A percentile compares a stretch with the other conserved stretches of the same genome.
These are phyloP conservation scores for Mylabris sibirica DNA, from an alignment of 2,888 invertebrate genomes.

Conservation along the genomic window DNA sequence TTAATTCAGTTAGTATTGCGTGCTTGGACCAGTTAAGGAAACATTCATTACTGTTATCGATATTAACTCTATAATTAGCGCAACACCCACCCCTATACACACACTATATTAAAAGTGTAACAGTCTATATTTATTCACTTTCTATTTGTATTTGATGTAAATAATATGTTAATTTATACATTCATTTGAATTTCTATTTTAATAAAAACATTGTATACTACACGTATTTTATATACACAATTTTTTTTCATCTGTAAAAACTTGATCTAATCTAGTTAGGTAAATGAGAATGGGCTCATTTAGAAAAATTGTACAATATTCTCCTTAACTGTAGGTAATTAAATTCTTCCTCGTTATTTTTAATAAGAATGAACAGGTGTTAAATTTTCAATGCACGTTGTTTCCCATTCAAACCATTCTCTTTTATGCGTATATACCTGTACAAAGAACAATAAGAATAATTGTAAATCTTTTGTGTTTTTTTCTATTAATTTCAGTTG, in stretches of 20 bases:
- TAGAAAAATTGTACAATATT: not conserved
- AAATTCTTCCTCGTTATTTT: not conserved
- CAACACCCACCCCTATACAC: no score
- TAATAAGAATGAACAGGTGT: slow-evolving; percentile 8
- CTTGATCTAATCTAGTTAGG: not conserved
- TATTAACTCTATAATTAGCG: slow-evolving; percentile 36
- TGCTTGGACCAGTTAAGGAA: slow-evolving; percentile 37
- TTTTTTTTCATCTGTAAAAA: not conserved
- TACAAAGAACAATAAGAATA: not conserved
- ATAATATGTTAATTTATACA: slow-evolving; percentile 4
- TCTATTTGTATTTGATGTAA: not conserved
- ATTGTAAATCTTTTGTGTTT: slow-evolving; percentile 10
- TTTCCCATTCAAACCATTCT: not conserved
- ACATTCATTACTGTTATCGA: slow-evolving; percentile 39
- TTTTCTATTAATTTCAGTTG: slow-evolving; percentile 22
- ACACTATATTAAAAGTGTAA: not conserved
- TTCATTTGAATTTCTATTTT: not conserved
- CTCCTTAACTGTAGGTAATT: not conserved
- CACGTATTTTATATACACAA: not conserved
- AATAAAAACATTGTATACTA: not conserved
- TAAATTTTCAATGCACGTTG: not conserved
- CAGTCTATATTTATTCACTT: not conserved
- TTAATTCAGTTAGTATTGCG: slow-evolving; percentile 37
- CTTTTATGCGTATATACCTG: not conserved
- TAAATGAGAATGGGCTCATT: not conserved